Percentiles rank a stretch among this genome's conserved stretches.
Conservation (phyloP, 2,888 invertebrate species). For the Acronicta psi region DNA sequence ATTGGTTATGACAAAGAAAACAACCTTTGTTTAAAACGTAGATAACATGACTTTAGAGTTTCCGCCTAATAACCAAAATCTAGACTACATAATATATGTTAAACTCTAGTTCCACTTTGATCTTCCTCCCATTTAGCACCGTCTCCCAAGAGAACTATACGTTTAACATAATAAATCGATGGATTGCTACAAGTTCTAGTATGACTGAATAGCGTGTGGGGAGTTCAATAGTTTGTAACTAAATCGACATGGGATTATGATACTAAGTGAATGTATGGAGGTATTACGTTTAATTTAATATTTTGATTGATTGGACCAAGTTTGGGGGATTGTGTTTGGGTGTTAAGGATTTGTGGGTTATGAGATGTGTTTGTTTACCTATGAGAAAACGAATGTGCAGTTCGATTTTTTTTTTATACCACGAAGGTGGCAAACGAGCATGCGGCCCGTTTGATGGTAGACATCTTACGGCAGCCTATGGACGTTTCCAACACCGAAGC, state of each 20-base stretch:
- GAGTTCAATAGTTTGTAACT: conserved; percentile 53
- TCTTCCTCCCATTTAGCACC: conserved; percentile 24
- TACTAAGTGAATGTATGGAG: conserved; percentile 50
- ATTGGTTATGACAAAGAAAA: too few species aligned
- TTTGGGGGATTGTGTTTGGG: conserved; percentile 12
- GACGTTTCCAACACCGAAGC: too few species aligned
- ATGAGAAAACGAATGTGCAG: too few species aligned
- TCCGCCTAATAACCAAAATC: neutral
- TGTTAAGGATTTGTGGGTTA: conserved; percentile 6
- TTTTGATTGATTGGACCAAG: conserved; percentile 47
- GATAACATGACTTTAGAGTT: too few species aligned
- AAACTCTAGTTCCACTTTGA: conserved; percentile 35
- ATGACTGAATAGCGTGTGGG: conserved; percentile 53
- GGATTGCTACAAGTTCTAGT: conserved; percentile 41
- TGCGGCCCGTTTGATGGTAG: too few species aligned
- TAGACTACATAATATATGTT: conserved; percentile 1
- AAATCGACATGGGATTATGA: conserved; percentile 40
- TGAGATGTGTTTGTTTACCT: too few species aligned
- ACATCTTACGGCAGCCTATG: too few species aligned
- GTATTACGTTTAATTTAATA: conserved; percentile 44
- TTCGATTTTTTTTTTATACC: too few species aligned
- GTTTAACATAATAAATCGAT: conserved; percentile 58
- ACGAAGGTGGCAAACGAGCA: too few species aligned
- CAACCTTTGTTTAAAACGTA: too few species aligned
- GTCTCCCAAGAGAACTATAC: conserved; percentile 51